Base-by-base conservation (phyloP, 2,113 vertebrate genomes). In the Austrofundulus limnaeus region DNA sequence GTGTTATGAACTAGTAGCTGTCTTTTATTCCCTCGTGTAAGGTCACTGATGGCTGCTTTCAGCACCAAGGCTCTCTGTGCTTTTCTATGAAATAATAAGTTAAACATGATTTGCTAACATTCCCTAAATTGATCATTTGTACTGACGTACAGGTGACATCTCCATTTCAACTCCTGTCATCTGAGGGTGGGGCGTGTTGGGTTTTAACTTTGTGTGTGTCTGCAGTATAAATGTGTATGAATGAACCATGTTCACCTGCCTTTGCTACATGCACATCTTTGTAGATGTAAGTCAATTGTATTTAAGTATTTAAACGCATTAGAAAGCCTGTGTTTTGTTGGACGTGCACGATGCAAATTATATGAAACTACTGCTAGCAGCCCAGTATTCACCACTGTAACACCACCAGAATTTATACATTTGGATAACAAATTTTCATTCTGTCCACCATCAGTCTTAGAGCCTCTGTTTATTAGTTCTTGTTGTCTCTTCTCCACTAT, bases 401-500 rank as follows among this genome's bases (percentile, higher is more conserved):
- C 41, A 34, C 52, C 31, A 63, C 53, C 70, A 53, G 37, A 9
- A 4, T 70, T 74, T 70, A n/a, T 21, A 59, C 70, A 85, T 62
- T 49, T 77, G 25, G 62, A 75, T 76, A 85, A 75, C 75, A 42
- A 60, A 80, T 70, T 72, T 73, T 55, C 84, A 66, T 76, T 59
- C 50, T 79, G 61, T 75, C 77, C 80, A 72, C 81, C 88, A 82
- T 76, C 78, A 80, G 81, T 81, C 81, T 61, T 77, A 68, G 77
- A 89, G 70, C 70, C 71, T 75, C 83, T 70, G 62, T 84, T 85
- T n/a, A 78, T 80, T 80, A 87, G 81, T 77, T 78, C 17, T 77
- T 54, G 75, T 81, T 92, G 90, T 89, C 85, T 90, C 83, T 88
- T 89, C 88, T 74, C 78, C 57, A 83, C 80, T 90, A 90, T 90